phyloP scores from a whole-genome alignment of 2,113 vertebrate genomes.

The Alaudala cheleensis region DNA sequence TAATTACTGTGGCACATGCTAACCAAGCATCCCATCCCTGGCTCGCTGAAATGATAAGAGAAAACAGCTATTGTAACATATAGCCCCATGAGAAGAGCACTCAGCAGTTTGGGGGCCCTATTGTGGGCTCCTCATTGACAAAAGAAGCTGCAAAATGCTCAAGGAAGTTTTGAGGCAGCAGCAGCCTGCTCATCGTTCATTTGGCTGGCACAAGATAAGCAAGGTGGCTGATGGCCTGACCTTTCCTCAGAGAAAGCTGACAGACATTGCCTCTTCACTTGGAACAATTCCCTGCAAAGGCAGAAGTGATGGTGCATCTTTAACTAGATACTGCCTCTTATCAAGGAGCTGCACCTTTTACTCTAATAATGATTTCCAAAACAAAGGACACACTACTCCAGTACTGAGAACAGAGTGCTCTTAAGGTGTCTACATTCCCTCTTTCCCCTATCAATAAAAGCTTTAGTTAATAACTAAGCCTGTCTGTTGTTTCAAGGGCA shows the following conservation, averaged over 20 bases:
- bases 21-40: constrained; percentile 12
- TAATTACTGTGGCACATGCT: constrained; percentile 52
- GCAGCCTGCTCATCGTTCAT: neutral
- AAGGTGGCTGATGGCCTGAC: neutral
- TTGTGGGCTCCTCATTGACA: neutral
- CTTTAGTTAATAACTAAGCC: neutral
- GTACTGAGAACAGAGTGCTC: neutral
- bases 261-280: neutral
- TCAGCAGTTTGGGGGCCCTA: neutral
- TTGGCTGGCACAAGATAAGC: neutral
- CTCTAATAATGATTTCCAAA: neutral
- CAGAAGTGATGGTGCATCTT: neutral
- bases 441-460: constrained; percentile 10
- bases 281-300: neutral
- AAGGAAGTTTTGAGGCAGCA: neutral
- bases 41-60: neutral
- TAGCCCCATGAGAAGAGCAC: neutral
- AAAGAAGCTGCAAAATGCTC: neutral
- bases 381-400: neutral
- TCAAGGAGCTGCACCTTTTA: constrained; percentile 56
- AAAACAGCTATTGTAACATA: neutral
- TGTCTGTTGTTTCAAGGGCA: constrained; percentile 20
- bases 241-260: neutral
- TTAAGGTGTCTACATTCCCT: neutral
- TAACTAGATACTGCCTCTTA: constrained; percentile 20